A percentile compares a stretch with the other conserved stretches of the same genome.
phyloP scores from a whole-genome alignment of 2,888 invertebrate genomes.

The Diadromus collaris region DNA sequence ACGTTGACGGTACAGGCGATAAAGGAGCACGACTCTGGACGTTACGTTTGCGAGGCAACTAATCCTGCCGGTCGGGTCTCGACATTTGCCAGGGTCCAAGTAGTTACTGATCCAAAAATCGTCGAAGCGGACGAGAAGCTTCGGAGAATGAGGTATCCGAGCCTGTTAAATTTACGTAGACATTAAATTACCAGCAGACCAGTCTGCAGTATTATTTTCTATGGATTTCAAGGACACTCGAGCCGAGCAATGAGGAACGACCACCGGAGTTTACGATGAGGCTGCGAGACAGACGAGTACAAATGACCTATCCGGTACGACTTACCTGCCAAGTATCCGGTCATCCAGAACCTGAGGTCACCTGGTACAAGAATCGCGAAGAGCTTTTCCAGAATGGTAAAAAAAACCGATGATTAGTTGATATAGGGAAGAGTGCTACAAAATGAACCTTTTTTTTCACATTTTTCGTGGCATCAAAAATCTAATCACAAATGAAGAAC shows the following conservation, averaged over 20 bases:
- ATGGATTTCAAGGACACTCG: slow-evolving; percentile 69
- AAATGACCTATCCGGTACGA: slow-evolving; percentile 91
- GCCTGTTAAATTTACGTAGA: slow-evolving; percentile 57
- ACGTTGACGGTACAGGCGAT: slow-evolving; percentile 84
- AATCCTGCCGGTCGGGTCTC: slow-evolving; percentile 91
- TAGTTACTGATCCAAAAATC: slow-evolving; percentile 88
- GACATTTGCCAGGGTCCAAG: slow-evolving; percentile 90
- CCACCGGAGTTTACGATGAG: slow-evolving; percentile 94
- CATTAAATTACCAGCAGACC: background rate
- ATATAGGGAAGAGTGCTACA: background rate
- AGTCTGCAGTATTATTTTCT: background rate
- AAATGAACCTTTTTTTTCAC: too few relatives aligned
- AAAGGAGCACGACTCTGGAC: slow-evolving; percentile 86
- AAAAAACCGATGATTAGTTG: slow-evolving; percentile 65
- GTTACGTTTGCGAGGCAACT: slow-evolving; percentile 92
- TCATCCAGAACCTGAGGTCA: slow-evolving; percentile 86
- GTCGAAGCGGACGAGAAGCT: slow-evolving; percentile 89
- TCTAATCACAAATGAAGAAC: too few relatives aligned
- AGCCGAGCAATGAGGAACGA: slow-evolving; percentile 80
- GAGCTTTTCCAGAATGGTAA: slow-evolving; percentile 83
- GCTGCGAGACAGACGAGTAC: slow-evolving; percentile 90
- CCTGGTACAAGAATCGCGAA: slow-evolving; percentile 92
- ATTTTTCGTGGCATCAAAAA: too few relatives aligned
- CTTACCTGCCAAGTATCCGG: slow-evolving; percentile 93
- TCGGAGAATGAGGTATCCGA: slow-evolving; percentile 80